Evolutionary conservation across 1,140 invertebrate genomes (phyloP), one percentile per base, ranked within the genome.

Genomic region (Hyles euphorbiae): DNA sequence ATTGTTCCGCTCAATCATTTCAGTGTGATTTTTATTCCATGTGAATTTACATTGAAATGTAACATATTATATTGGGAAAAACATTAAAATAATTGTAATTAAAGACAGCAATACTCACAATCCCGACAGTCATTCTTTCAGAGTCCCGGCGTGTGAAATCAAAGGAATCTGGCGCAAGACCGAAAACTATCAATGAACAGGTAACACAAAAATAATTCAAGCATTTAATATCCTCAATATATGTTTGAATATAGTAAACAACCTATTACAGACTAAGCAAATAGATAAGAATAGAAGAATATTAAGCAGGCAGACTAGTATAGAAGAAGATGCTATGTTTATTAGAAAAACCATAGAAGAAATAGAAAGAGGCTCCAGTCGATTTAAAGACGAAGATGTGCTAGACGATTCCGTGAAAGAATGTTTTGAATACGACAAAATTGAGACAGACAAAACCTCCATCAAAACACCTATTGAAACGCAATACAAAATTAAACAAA

Each of bases 261-360:
- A 74, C 60, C 11, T 44, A 3, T 70, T 70, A 34, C 60, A 86
- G 77, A 55, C 64, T 45, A 81, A 74, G 68, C 51, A 63, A 12
- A 51, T 68, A 57, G 74, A 81, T 8, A 83, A 80, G 61, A 71
- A 6, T 8, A 78, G 67, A 73, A 65, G 63, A 63, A 73, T 87
- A 32, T 12, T 54, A 9, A 61, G 56, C 1, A 66, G 76, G 54
- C 84, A 88, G 53, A 65, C 77, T 7, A 87, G 83, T 58, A 78
- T 86, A 62, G 86, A 87, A 73, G 83, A 86, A 72, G 84, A 88
- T 52, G 84, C 86, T 0, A 77, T 75, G 56, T 86, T 87, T 64
- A 88, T 88, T 3, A 78, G 84, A 61, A 79, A 87, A 76, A 85
- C 83, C 6, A 87, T 87, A 48, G 78, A 88, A 76, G 84, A 86